phyloP scores from a whole-genome alignment of 2,113 vertebrate species.

The Verasper variegatus region DNA sequence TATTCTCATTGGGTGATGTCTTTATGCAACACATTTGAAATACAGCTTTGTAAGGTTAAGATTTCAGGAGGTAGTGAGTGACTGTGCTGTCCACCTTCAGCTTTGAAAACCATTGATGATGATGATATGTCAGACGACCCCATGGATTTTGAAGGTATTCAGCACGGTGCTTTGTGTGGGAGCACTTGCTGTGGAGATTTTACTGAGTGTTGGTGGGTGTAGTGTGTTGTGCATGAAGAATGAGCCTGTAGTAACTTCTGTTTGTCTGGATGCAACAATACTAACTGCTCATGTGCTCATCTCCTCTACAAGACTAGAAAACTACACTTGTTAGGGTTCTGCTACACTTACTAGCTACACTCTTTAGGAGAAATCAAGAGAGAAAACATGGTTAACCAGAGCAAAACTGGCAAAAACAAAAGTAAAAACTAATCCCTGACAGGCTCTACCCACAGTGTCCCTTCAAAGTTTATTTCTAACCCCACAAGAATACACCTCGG shows the following conservation, averaged over 20 bases:
- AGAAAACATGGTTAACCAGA: no score
- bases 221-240: conserved; percentile 39
- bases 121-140: conserved; percentile 86
- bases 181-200: conserved; percentile 29
- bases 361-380: no score
- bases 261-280: not conserved
- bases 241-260: not conserved
- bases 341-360: no score
- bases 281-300: not conserved
- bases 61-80: conserved; percentile 8
- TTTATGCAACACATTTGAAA: no score
- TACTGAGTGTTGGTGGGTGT: not conserved
- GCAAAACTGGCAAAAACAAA: no score
- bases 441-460: no score
- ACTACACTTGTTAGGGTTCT: no score
- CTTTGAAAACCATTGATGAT: conserved; percentile 81
- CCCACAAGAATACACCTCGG: no score
- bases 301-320: no score
- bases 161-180: conserved; percentile 33
- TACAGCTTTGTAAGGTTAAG: not conserved
- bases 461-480: no score
- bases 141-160: conserved; percentile 81
- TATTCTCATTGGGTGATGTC: no score
- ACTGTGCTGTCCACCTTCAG: conserved; percentile 62
- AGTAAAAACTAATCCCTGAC: no score